phyloP scores from a whole-genome alignment of 2,113 vertebrate species.

The Gadus chalcogrammus region DNA sequence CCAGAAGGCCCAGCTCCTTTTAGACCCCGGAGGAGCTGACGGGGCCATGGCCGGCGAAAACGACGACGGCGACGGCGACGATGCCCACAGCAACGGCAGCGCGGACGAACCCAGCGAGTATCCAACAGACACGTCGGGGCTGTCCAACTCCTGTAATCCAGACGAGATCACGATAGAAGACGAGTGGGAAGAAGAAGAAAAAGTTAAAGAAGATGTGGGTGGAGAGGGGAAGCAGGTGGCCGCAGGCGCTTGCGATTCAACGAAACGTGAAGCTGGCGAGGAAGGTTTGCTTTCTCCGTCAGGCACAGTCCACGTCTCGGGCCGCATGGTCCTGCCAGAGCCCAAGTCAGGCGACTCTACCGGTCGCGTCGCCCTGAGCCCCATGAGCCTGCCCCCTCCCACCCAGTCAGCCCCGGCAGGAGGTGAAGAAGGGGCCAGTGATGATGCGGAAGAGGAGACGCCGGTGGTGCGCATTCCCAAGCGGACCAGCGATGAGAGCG shows the following conservation, averaged over 20 bases:
- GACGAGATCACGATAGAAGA: constrained; percentile 95
- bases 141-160: constrained; percentile 85
- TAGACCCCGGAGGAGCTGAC: constrained; percentile 61
- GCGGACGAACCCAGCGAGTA: constrained; percentile 87
- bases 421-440: constrained; percentile 18
- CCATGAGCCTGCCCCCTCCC: constrained; percentile 51
- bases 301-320: constrained; percentile 51
- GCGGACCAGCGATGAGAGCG: constrained; percentile 77
- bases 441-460: constrained; percentile 22
- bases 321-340: constrained; percentile 63
- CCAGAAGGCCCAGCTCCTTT: constrained; percentile 56
- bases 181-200: constrained; percentile 77
- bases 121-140: constrained; percentile 82
- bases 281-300: neutral
- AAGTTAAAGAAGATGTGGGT: constrained; percentile 64
- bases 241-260: constrained; percentile 66
- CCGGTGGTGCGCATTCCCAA: constrained; percentile 68
- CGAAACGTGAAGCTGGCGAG: constrained; percentile 57
- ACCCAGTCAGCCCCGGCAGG: constrained; percentile 73
- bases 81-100: constrained; percentile 73
- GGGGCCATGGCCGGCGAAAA: constrained; percentile 54
- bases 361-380: constrained; percentile 35
- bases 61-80: constrained; percentile 75
- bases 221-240: constrained; percentile 34
- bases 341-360: constrained; percentile 64